Evolutionary conservation across 2,797 vertebrate species (phyloP), one percentile per base, ranked within the genome.

Genomic region (Chloroceryle amazona): DNA sequence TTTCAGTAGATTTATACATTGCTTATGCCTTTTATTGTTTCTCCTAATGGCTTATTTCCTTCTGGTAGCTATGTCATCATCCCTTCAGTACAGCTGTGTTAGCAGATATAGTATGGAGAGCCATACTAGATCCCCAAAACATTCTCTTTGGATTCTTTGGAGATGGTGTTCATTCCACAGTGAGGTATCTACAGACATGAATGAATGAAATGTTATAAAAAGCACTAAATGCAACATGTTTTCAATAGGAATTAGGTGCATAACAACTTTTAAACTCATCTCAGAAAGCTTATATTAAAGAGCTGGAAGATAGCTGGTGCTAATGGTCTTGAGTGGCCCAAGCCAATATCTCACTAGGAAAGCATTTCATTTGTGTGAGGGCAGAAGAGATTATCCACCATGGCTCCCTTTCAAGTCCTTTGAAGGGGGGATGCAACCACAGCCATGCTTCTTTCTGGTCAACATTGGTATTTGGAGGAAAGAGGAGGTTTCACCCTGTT

Each of bases 11-110:
- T 90, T 90, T 86, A 93, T 58, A 54, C 16, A 37, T 65, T 91
- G 12, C 14, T 67, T 83, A 73, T 63, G 18, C 41, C 3, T 81
- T 74, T 91, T 86, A 90, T 79, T 84, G 57, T 68, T 96, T 95
- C 58, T 92, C 42, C 42, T 84, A 78, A 83, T 63, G 54, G 21
- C 5, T 80, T 55, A 18, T 83, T 93, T 95, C 39, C 46, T 96
- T 72, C 65, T 72, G 16, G 39, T 76, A 76, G 60, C 26, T 94
- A 33, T 89, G 92, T 89, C 47, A 76, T 80, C 28, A 57, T n/a
- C 28, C 6, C 29, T 44, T 85, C 57, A n/a, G 47, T 41, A 14
- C 13, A 66, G 11, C 22, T 73, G 4, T 35, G 26, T 61, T 41
- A 73, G 17, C 31, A 20, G 19, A 29, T 89, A 29, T 14, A 19